Conservation (phyloP, 2,797 vertebrate genomes). For the Eospalax fontanierii region DNA sequence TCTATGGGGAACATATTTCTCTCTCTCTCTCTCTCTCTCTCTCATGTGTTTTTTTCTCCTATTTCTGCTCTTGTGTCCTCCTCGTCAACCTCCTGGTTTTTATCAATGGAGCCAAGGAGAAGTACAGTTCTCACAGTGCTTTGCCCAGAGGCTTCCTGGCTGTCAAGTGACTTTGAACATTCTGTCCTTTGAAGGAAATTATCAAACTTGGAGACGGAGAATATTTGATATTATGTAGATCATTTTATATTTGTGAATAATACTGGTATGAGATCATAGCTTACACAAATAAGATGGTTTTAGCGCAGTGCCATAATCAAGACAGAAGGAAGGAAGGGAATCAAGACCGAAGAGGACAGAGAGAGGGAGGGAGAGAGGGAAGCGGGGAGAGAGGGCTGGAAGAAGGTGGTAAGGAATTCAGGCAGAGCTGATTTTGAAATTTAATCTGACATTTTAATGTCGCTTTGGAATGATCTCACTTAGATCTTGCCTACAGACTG, state of each 20-base stretch:
- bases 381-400: background rate
- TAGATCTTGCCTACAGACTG: background rate
- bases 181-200: slow-evolving; percentile 55
- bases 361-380: background rate
- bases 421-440: slow-evolving; percentile 13
- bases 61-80: background rate
- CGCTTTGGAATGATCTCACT: background rate
- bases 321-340: background rate
- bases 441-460: slow-evolving; percentile 54
- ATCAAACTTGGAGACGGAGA: slow-evolving; percentile 39
- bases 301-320: background rate
- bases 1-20: background rate
- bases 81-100: slow-evolving; percentile 19
- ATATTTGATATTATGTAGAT: slow-evolving; percentile 38
- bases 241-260: slow-evolving; percentile 54
- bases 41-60: slow-evolving; percentile 27
- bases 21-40: no score
- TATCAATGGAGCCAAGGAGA: slow-evolving; percentile 45
- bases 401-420: background rate
- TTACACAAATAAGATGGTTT: slow-evolving; percentile 51
- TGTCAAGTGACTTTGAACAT: slow-evolving; percentile 61
- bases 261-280: slow-evolving; percentile 6
- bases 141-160: background rate
- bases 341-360: background rate
- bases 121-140: background rate